These are phyloP conservation scores for Tarsius wallacei DNA, from an alignment of 2,797 vertebrate genomes.

Conservation along the genomic window DNA sequence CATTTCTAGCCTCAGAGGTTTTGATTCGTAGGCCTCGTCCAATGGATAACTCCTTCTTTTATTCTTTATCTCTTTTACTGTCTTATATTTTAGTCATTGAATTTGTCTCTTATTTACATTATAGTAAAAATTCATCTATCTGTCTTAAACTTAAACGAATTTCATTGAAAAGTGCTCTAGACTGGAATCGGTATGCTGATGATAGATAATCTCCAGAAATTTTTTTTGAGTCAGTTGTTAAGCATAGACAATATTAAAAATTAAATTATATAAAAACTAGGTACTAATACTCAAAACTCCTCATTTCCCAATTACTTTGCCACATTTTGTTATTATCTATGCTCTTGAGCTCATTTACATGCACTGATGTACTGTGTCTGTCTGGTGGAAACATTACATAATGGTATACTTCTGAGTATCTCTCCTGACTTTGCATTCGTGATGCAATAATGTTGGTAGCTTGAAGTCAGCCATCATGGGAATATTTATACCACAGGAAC, in stretches of 20 bases:
- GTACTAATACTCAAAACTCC: neutral
- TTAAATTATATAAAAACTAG: neutral
- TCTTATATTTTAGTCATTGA: neutral
- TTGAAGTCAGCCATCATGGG: neutral
- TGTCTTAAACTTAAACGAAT: neutral
- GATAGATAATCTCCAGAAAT: neutral
- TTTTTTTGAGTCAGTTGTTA: slow-evolving; percentile 38
- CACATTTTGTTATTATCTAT: neutral
- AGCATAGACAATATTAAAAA: slow-evolving; percentile 25
- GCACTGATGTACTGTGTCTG: neutral
- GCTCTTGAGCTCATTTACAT: neutral
- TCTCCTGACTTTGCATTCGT: neutral
- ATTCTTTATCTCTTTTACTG: neutral
- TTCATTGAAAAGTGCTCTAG: no score
- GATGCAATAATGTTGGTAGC: neutral
- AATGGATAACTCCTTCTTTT: neutral
- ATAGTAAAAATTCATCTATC: neutral
- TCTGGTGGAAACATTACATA: neutral
- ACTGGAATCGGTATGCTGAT: no score
- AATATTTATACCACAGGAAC: neutral
- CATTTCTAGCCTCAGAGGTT: neutral
- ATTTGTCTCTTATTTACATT: neutral
- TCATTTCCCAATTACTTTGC: neutral
- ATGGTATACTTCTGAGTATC: neutral
- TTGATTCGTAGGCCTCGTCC: neutral